Evolutionary conservation across 1,140 invertebrate species (phyloP), one percentile per base, ranked within the genome.

Genomic region (Heterodera schachtii): DNA sequence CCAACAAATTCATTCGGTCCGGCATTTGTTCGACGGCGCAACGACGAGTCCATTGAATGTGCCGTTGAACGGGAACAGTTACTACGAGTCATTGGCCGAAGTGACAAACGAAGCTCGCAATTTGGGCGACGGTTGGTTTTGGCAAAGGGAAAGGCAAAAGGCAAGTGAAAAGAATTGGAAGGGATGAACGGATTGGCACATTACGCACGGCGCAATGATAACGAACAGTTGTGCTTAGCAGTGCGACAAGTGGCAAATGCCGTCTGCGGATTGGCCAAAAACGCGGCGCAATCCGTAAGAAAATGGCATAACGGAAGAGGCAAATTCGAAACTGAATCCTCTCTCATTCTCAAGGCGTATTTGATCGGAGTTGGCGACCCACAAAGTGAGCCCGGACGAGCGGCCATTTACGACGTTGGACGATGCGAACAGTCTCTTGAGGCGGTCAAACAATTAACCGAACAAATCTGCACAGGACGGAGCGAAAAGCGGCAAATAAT

Each of bases 121-220:
- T 82, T 83, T 91, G 91, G 94, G 95, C 66, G 95, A 96, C 83
- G 94, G 76, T 78, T 67, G 11, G 52, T 46, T 78, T 78, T 78
- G n/a, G 47, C 4, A 49, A 9, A 49, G 9, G 4, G 47, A 49
- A 6, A 49, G 47, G 9, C 4, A 49, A 9, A 9, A 49, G 9
- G 4, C 46, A 71, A 71, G 13, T 71, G 31, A 43, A 3, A n/a
- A 6, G 52, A 8, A 6, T 75, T 75, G 57, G 41, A 75, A 78
- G 76, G 94, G 57, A 95, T 97, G 93, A 95, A 95, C 0, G 96
- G 96, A 13, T 97, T 98, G 90, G 95, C 96, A 4, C 94, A 94
- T 86, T 93, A 95, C 86, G 96, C 96, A 3, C 95, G 96, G 90
- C 93, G 94, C 82, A 94, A 93, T 1, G 94, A 96, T 83, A 93